Percentiles rank a stretch among this genome's conserved stretches.
These are phyloP conservation scores for Microctenopoma stevenorrisi DNA, from an alignment of 2,797 vertebrate genomes.

Conservation along the genomic window DNA sequence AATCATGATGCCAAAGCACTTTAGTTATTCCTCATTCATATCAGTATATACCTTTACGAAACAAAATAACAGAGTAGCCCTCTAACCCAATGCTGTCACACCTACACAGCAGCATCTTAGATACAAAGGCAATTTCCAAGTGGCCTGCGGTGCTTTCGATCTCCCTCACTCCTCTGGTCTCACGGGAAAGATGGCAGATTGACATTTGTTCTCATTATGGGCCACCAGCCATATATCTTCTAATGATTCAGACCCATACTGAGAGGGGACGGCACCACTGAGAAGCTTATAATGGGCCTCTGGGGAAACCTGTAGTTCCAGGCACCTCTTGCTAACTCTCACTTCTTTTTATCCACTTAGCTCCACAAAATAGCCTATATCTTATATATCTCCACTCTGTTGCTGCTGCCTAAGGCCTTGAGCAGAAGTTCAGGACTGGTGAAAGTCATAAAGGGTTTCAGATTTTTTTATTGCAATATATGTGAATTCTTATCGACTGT, in stretches of 20 bases:
- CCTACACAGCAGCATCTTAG: slow-evolving; percentile 14
- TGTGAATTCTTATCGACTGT: background rate
- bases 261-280: slow-evolving; percentile 43
- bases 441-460: background rate
- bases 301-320: slow-evolving; percentile 42
- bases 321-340: slow-evolving; percentile 39
- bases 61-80: background rate
- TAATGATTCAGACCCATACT: slow-evolving; percentile 55
- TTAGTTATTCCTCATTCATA: background rate
- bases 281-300: slow-evolving; percentile 63
- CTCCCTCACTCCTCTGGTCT: slow-evolving; percentile 35
- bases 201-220: slow-evolving; percentile 59
- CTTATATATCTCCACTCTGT: slow-evolving; percentile 17
- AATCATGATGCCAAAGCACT: background rate
- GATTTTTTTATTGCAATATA: background rate
- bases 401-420: slow-evolving; percentile 11
- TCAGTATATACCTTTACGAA: slow-evolving; percentile 1
- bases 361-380: slow-evolving; percentile 37
- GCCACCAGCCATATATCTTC: slow-evolving; percentile 41
- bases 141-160: slow-evolving; percentile 29
- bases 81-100: slow-evolving; percentile 27
- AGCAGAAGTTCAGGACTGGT: background rate
- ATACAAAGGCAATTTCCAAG: slow-evolving; percentile 30
- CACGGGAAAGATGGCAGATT: slow-evolving; percentile 55
- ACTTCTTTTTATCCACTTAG: slow-evolving; percentile 62